Conservation (phyloP, 2,797 vertebrate species). For the Gallinago nigripennis region DNA sequence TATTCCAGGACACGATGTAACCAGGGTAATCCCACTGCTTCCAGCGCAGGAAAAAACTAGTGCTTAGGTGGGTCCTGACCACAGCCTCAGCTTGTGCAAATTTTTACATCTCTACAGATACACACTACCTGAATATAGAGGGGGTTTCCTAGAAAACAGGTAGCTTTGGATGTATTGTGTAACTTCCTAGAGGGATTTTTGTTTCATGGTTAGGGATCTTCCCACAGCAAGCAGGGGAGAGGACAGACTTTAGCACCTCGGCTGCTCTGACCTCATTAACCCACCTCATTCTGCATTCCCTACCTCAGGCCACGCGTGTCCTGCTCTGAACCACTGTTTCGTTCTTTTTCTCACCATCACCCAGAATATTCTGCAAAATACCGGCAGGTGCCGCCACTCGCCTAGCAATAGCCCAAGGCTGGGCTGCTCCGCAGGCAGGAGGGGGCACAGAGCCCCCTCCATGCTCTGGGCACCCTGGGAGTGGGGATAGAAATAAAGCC, state of each 20-base stretch:
- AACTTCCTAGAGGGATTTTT: neutral
- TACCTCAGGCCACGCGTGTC: neutral
- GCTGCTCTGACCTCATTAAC: neutral
- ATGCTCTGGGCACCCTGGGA: fast-evolving
- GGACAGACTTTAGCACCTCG: neutral
- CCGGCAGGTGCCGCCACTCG: slow-evolving; percentile 55
- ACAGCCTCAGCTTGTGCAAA: neutral
- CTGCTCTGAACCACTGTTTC: neutral
- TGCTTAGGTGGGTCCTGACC: neutral
- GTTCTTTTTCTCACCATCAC: neutral
- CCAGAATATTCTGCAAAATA: neutral
- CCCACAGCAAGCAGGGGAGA: neutral
- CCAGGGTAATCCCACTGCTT: neutral
- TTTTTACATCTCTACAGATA: neutral
- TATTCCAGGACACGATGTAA: neutral
- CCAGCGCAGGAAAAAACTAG: neutral
- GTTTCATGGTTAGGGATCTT: neutral
- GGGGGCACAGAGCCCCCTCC: neutral
- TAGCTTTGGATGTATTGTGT: neutral
- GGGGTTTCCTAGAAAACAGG: neutral
- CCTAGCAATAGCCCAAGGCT: neutral
- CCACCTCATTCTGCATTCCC: neutral
- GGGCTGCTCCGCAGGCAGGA: neutral
- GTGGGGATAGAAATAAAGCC: neutral
- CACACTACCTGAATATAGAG: neutral